Evolutionary conservation across 2,113 vertebrate genomes (phyloP).

Genomic region (Tragelaphus imberbis): DNA sequence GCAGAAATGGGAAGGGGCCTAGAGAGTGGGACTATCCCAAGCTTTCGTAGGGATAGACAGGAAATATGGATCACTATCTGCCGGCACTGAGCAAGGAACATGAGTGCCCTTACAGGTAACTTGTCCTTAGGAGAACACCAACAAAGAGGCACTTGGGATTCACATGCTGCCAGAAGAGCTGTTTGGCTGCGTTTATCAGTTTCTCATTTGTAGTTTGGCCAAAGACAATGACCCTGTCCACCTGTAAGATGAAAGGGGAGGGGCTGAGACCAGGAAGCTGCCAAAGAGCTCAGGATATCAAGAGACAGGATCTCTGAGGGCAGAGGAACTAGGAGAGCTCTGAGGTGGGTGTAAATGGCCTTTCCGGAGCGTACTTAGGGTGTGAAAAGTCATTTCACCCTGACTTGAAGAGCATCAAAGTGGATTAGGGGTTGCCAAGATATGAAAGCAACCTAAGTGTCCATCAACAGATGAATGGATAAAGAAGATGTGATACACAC

Average conservation of each 20-base stretch:
- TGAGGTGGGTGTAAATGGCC: background rate
- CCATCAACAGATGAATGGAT: background rate
- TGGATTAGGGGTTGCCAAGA: background rate
- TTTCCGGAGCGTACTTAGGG: background rate
- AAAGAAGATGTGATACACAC: background rate
- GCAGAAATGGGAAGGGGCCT: background rate
- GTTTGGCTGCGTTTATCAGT: accelerated
- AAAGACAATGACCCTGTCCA: slow-evolving; percentile 84
- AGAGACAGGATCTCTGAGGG: background rate
- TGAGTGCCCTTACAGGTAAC: slow-evolving; percentile 10
- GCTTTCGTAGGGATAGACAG: background rate
- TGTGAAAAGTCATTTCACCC: background rate
- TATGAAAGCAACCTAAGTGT: background rate
- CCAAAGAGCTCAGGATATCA: background rate
- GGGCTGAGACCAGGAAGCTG: background rate
- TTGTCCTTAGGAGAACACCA: slow-evolving; percentile 39
- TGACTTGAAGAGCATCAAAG: background rate
- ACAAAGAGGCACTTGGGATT: slow-evolving; percentile 79
- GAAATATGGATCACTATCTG: background rate
- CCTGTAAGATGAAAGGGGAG: slow-evolving; percentile 67
- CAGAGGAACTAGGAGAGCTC: background rate
- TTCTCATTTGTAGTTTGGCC: accelerated
- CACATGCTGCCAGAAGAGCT: slow-evolving; percentile 71
- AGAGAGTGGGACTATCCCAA: background rate
- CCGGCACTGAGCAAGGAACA: background rate